These are phyloP conservation scores for Hippocampus kuda DNA, from an alignment of 2,797 vertebrate genomes.

Conservation along the genomic window DNA sequence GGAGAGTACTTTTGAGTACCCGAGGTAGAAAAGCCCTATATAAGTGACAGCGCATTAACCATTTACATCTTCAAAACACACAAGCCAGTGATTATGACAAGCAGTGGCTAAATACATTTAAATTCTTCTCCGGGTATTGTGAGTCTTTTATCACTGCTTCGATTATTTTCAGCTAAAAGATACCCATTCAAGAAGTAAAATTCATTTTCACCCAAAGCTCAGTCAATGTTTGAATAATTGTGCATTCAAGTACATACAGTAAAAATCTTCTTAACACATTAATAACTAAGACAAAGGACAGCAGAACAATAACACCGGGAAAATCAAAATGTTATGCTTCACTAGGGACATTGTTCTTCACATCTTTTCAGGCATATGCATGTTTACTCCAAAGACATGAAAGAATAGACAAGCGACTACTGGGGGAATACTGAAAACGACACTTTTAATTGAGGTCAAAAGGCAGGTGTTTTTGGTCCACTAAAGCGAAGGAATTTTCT, in stretches of 20 bases:
- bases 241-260: background rate
- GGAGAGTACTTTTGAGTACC: too few species aligned
- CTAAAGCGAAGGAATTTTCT: slow-evolving; percentile 60
- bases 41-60: too few species aligned
- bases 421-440: slow-evolving; percentile 62
- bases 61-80: too few species aligned
- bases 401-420: slow-evolving; percentile 32
- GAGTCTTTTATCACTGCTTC: background rate
- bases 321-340: slow-evolving; percentile 9
- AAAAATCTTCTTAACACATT: background rate
- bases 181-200: background rate
- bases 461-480: slow-evolving; percentile 56
- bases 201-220: background rate
- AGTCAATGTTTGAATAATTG: background rate
- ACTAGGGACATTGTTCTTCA: slow-evolving; percentile 9
- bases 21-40: too few species aligned
- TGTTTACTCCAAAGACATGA: slow-evolving; percentile 39
- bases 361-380: slow-evolving; percentile 23
- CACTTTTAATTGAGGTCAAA: slow-evolving; percentile 69
- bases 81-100: too few species aligned
- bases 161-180: background rate
- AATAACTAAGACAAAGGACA: background rate
- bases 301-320: background rate
- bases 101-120: too few species aligned
- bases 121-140: too few species aligned